These are phyloP conservation scores for Eristalis arbustorum DNA, from an alignment of 2,888 invertebrate species.

Conservation along the genomic window DNA sequence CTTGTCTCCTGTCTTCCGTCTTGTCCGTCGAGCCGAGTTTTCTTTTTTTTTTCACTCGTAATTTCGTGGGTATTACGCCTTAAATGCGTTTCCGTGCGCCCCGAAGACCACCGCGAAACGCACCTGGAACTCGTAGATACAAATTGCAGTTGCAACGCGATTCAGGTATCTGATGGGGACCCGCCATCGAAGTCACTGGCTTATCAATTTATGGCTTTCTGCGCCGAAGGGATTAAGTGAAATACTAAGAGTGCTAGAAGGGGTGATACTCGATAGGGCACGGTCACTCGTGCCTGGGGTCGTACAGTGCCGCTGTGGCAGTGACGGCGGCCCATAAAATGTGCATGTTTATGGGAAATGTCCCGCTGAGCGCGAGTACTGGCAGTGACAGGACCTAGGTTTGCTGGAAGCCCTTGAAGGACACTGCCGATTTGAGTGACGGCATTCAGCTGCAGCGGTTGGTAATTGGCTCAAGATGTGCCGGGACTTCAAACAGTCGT, in stretches of 20 bases:
- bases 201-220: conserved; percentile 55
- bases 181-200: not conserved
- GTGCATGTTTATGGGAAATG: not conserved
- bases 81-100: conserved; percentile 47
- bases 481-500: too few species aligned
- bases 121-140: conserved; percentile 67
- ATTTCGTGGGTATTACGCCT: conserved; percentile 42
- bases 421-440: not conserved
- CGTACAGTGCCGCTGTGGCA: not conserved
- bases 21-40: not conserved
- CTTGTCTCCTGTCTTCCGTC: not conserved
- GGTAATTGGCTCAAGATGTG: not conserved
- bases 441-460: not conserved
- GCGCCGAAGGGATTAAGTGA: conserved; percentile 36
- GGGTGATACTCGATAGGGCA: conserved; percentile 16
- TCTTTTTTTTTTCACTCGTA: conserved; percentile 12
- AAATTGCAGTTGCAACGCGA: conserved; percentile 53
- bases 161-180: not conserved
- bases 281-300: not conserved
- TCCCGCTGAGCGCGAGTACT: not conserved
- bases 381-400: not conserved
- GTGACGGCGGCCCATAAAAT: not conserved
- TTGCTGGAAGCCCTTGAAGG: not conserved
- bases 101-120: too few species aligned
- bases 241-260: not conserved